Evolutionary conservation across 2,888 invertebrate species (phyloP), one percentile per base, ranked within the genome.

Genomic region (Antheraea yamamai): DNA sequence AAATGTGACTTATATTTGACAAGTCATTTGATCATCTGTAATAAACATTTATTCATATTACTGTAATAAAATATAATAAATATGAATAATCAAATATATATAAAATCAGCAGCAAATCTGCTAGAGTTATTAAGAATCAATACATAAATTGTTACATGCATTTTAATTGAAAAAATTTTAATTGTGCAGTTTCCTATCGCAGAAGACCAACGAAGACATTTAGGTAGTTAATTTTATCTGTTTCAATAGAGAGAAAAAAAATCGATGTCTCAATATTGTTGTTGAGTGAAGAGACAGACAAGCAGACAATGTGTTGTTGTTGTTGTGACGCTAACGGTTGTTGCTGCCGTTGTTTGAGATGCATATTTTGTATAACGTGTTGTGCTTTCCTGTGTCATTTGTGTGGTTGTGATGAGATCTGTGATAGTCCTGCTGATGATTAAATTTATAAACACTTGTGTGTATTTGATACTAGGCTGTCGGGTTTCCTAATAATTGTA

Each of bases 271-370:
- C 30, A 66, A 6, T 26, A 30, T 66, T 30, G 16, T 0, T 3
- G 30, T 2, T 2, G 30, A 66, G 26, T 26, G 30, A 14, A 66
- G 7, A 66, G 30, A 4, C 8, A 30, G 64, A 30, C 16, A 66
- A 23, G 12, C 2, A 39, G 39, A 72, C 18, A 12, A 88, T 88
- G 88, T 89, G 88, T 78, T 88, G 87, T 77, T 88, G 87, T 77
- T 73, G 72, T 64, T 84, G 81, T 26, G 14, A 16, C 39, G 72
- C 72, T 12, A 76, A 79, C 72, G 80, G 81, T n/a, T 81, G 80
- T 20, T 85, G 84, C 75, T 76, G 82, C n/a, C 83, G 85, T 1
- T 86, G 84, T 71, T 55, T 86, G 0, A 76, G 82, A 23, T 86
- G 83, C 51, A 72, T 86, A 1, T 85, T 81, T 71, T 84, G 85